phyloP scores from a whole-genome alignment of 2,888 invertebrate genomes.

The Helicoverpa assulta region DNA sequence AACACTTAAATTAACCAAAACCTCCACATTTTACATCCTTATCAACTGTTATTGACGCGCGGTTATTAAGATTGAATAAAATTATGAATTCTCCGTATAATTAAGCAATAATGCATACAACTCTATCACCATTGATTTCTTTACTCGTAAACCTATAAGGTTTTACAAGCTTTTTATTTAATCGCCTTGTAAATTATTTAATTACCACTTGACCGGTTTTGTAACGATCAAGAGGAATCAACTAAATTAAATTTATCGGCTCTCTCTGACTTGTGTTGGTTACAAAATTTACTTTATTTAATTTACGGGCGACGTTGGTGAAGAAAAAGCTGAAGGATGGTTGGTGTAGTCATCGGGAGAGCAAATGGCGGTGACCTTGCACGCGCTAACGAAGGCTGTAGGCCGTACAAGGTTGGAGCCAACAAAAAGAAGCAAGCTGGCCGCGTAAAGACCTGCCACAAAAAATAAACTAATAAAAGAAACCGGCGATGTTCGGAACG shows the following conservation, averaged over 20 bases:
- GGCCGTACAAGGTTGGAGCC: conserved; percentile 78
- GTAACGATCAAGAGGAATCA: conserved; percentile 49
- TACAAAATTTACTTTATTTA: conserved; percentile 28
- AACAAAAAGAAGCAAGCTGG: conserved; percentile 80
- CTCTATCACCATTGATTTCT: conserved; percentile 37
- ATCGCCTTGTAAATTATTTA: conserved; percentile 55
- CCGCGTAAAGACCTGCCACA: conserved; percentile 85
- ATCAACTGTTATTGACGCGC: conserved; percentile 29
- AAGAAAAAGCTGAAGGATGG: conserved; percentile 63
- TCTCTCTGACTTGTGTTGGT: conserved; percentile 10
- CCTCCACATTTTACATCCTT: conserved; percentile 48
- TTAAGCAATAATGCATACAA: conserved; percentile 53
- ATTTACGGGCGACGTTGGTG: conserved; percentile 9
- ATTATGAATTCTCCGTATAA: conserved; percentile 54
- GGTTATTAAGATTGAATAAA: conserved; percentile 57
- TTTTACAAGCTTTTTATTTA: conserved; percentile 57
- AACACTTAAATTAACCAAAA: conserved; percentile 75
- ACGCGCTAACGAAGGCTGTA: conserved; percentile 87
- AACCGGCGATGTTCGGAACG: conserved; percentile 76
- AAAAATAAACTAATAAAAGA: conserved; percentile 84
- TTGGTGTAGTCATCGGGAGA: conserved; percentile 65
- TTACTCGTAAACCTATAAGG: conserved; percentile 47
- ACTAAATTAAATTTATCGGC: conserved; percentile 47
- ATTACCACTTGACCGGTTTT: conserved; percentile 45
- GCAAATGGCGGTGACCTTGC: conserved; percentile 84